Percentiles rank a stretch among this genome's conserved stretches.
Evolutionary conservation across 1,140 invertebrate genomes (phyloP).

Genomic region (Drosophila nigromelanica): DNA sequence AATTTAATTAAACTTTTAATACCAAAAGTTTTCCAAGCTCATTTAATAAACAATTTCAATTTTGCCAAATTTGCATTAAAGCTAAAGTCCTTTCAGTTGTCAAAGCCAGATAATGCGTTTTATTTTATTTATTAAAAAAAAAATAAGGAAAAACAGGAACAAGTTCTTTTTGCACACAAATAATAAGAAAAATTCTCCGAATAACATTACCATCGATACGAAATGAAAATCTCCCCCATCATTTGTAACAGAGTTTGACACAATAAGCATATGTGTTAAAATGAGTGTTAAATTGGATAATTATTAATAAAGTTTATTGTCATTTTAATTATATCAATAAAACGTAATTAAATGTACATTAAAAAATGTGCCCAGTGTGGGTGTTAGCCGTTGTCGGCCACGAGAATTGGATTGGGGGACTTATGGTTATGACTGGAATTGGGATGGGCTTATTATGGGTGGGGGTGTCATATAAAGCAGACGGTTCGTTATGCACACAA

Average conservation of each 20-base stretch:
- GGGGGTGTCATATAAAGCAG: slow-evolving; percentile 16
- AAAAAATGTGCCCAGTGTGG: background rate
- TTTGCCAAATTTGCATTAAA: too few species aligned
- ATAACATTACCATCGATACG: background rate
- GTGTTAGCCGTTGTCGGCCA: background rate
- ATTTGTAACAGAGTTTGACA: slow-evolving; percentile 2
- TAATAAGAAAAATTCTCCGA: too few species aligned
- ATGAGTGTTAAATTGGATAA: slow-evolving; percentile 31
- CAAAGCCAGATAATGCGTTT: too few species aligned
- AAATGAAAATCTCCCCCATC: background rate
- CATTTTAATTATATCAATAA: slow-evolving; percentile 51
- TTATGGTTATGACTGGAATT: background rate
- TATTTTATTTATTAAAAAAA: too few species aligned
- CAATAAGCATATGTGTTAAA: slow-evolving; percentile 3
- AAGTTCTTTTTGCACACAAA: too few species aligned
- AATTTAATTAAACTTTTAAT: too few species aligned
- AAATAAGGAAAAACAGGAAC: too few species aligned
- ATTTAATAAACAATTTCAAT: too few species aligned
- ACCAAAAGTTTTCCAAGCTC: too few species aligned
- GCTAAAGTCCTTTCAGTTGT: too few species aligned
- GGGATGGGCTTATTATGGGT: slow-evolving; percentile 1
- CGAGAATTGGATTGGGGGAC: too few species aligned
- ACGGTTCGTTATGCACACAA: slow-evolving; percentile 17
- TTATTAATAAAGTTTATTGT: slow-evolving; percentile 48
- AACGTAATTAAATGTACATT: slow-evolving; percentile 50